Evolutionary conservation across 2,797 vertebrate genomes (phyloP), one percentile per base, ranked within the genome.

Genomic region (Calcarius lapponicus): DNA sequence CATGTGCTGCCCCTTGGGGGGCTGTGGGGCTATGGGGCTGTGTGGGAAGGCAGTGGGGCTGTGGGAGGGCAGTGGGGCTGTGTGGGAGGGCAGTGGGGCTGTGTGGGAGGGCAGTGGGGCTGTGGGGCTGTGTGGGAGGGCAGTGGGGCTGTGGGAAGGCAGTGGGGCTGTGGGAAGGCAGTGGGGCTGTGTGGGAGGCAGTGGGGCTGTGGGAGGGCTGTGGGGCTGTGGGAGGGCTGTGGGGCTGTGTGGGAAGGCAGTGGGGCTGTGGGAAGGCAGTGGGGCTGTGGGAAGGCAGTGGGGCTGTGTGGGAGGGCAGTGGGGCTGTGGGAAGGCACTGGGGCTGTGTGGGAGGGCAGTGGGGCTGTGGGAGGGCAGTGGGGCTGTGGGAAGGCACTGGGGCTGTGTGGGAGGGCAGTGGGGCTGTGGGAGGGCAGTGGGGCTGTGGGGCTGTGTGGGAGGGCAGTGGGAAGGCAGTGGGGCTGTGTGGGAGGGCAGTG

Each of bases 341-440:
- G 62, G 42, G 62, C 73, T 73, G 91, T 89, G 88, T n/a, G n/a
- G n/a, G n/a, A n/a, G n/a, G n/a, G 53, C 79, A 36, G 56, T 7
- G 12, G 78, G 69, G 89, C 81, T 69, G 86, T 86, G 86, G 80
- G 8, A 7, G 1, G 85, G 53, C 66, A 47, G 61, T 7, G 42
- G 62, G 42, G 62, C 73, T 73, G 91, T 89, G 88, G 88, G 67
- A n/a, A n/a, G n/a, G n/a, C n/a, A n/a, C n/a, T n/a, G n/a, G n/a
- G n/a, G n/a, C n/a, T n/a, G n/a, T n/a, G n/a, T n/a, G n/a, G n/a
- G n/a, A n/a, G n/a, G n/a, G 53, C 79, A 36, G 56, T 7, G 12
- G 78, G 69, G 89, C 81, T 69, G 86, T 86, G 86, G 80, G 8
- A 7, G 1, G 85, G 53, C 66, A 47, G 61, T 7, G 42, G 62